Evolutionary conservation across 2,113 vertebrate species (phyloP), one percentile per base, ranked within the genome.

Genomic region (Trogon melanurus): DNA sequence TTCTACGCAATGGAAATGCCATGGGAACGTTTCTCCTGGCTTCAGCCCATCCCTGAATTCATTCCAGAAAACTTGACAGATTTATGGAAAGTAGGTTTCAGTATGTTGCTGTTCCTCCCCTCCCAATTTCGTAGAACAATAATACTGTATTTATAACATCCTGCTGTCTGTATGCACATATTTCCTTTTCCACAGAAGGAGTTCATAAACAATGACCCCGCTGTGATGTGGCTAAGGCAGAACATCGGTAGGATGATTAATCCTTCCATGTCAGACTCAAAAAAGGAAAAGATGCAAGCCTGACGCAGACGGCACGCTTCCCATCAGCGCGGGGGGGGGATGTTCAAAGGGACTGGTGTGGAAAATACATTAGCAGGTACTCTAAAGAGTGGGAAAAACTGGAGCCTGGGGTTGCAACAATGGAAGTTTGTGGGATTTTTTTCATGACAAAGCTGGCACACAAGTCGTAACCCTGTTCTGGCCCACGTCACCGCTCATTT

Each of bases 61-160:
- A 34, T 85, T 96, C 85, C 72, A 90, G 51, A 88, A 83, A 80
- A 25, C 15, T 41, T n/a, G 80, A 32, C 50, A 89, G 60, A 89
- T 95, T 93, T 94, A 88, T 78, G 79, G 60, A 86, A 83, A 88
- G 57, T 16, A 64, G 25, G 53, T 85, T 82, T 86, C 73, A 62
- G 44, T 19, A 32, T 1, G 5, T 70, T 25, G 11, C n/a, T 41
- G 9, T 41, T 41, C 41, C 41, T 88, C 29, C 45, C 66, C n/a
- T 6, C 30, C 21, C 30, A 48, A 19, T 32, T 90, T 80, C 36
- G 73, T 1, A 51, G 56, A 85, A 80, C 48, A 88, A 79, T 79
- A 92, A 72, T 62, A 58, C 7, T 50, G 16, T 94, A 79, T 94
- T 93, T 89, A 70, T 73, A 94, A 67, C 16, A 73, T 38, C 60